A percentile compares a stretch with the other conserved stretches of the same genome.
phyloP scores from a whole-genome alignment of 2,888 invertebrate genomes.

The Nomada hirtipes region DNA sequence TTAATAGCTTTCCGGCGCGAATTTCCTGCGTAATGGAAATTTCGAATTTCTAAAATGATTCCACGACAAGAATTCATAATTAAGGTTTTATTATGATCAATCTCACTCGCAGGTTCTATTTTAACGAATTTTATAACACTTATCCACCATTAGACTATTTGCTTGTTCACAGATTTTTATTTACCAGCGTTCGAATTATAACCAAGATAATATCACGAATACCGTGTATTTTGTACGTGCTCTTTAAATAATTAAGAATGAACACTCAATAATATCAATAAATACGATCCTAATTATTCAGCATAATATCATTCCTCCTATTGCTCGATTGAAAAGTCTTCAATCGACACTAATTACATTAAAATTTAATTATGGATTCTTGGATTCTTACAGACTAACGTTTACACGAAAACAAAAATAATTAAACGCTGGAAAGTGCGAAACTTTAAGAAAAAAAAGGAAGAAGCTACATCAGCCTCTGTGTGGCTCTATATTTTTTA shows the following conservation, averaged over 20 bases:
- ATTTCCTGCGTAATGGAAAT: too few relatives aligned
- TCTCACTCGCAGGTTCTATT: conserved; percentile 9
- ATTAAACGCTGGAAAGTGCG: conserved; percentile 22
- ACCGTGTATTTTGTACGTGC: conserved; percentile 12
- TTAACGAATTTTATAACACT: conserved; percentile 5
- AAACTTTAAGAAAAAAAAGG: conserved; percentile 46
- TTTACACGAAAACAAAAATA: background rate
- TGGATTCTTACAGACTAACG: background rate
- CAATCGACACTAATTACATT: background rate
- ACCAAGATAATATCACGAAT: conserved; percentile 11
- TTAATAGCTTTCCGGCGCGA: too few relatives aligned
- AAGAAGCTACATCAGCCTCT: conserved; percentile 34
- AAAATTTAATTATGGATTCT: conserved; percentile 13
- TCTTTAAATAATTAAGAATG: background rate
- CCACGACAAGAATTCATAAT: conserved; percentile 1
- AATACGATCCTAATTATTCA: background rate
- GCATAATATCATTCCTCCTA: background rate
- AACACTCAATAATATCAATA: background rate
- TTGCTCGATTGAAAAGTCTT: background rate
- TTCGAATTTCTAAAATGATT: background rate
- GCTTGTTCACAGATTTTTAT: conserved; percentile 6
- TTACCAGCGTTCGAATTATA: conserved; percentile 5
- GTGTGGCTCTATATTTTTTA: conserved; percentile 59
- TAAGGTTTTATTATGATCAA: conserved; percentile 8
- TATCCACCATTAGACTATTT: background rate